A percentile compares a stretch with the other conserved stretches of the same genome.
phyloP scores from a whole-genome alignment of 2,113 vertebrate genomes.

The Pteruthius melanotis region DNA sequence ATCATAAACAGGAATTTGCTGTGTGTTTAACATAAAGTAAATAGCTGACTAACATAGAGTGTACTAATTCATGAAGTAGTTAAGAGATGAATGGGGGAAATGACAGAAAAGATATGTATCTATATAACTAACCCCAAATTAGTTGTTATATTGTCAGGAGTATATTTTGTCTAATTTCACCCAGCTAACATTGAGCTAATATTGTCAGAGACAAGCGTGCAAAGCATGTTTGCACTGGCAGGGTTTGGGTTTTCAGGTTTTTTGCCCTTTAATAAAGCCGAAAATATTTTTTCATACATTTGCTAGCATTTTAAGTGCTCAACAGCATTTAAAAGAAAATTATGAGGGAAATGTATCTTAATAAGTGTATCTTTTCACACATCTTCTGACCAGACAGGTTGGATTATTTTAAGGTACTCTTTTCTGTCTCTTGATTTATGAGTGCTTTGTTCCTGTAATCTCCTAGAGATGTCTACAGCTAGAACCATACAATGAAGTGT shows the following conservation, averaged over 20 bases:
- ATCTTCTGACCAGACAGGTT: neutral
- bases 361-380: neutral
- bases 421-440: neutral
- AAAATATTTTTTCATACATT: neutral
- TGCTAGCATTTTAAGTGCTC: neutral
- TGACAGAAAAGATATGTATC: neutral
- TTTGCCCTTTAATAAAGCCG: neutral
- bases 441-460: neutral
- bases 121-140: neutral
- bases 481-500: slow-evolving; percentile 95
- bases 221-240: neutral
- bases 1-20: neutral
- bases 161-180: neutral
- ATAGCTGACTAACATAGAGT: neutral
- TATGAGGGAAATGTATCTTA: neutral
- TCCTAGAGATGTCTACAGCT: slow-evolving; percentile 90
- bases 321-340: neutral
- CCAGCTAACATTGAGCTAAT: neutral
- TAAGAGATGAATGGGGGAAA: neutral
- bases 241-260: neutral
- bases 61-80: neutral
- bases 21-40: neutral
- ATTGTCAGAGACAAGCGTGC: neutral
- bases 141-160: neutral
- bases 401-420: neutral